Evolutionary conservation across 2,888 invertebrate species (phyloP).

Genomic region (Cylindroiulus punctatus): DNA sequence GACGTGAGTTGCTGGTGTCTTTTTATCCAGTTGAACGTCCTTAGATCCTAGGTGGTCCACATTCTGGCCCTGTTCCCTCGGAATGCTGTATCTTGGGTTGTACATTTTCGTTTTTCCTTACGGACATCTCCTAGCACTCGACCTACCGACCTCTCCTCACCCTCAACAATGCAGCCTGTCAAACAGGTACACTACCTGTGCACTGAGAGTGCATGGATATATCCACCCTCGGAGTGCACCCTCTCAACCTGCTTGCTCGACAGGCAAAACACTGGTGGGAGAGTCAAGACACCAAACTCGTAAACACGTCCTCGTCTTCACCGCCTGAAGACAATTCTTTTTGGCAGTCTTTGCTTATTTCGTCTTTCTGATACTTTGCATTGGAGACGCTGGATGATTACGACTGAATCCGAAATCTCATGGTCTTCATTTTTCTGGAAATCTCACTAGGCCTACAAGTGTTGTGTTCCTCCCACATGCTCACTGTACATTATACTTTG

Average conservation of each 20-base stretch:
- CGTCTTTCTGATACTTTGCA: neutral
- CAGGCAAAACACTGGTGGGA: conserved; percentile 34
- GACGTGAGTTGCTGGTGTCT: conserved; percentile 22
- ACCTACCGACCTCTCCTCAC: conserved; percentile 45
- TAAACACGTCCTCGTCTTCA: neutral
- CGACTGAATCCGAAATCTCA: neutral
- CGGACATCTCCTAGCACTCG: conserved; percentile 44
- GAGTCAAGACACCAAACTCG: conserved; percentile 39
- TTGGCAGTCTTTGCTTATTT: neutral
- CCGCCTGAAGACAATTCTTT: conserved; percentile 9
- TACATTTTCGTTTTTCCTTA: conserved; percentile 39
- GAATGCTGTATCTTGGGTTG: conserved; percentile 18
- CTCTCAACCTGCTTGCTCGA: conserved; percentile 17
- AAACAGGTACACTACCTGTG: conserved; percentile 45
- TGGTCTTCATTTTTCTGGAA: neutral
- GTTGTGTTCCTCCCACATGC: conserved; percentile 23
- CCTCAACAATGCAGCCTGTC: conserved; percentile 47
- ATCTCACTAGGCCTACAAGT: neutral
- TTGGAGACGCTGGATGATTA: neutral
- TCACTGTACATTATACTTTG: conserved; percentile 10
- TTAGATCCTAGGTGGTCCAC: conserved; percentile 45
- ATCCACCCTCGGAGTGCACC: neutral
- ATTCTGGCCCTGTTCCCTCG: conserved; percentile 41
- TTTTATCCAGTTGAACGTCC: conserved; percentile 45
- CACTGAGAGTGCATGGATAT: conserved; percentile 43